Evolutionary conservation across 1,140 invertebrate species (phyloP).

Genomic region (Philopotamus ludificatus): DNA sequence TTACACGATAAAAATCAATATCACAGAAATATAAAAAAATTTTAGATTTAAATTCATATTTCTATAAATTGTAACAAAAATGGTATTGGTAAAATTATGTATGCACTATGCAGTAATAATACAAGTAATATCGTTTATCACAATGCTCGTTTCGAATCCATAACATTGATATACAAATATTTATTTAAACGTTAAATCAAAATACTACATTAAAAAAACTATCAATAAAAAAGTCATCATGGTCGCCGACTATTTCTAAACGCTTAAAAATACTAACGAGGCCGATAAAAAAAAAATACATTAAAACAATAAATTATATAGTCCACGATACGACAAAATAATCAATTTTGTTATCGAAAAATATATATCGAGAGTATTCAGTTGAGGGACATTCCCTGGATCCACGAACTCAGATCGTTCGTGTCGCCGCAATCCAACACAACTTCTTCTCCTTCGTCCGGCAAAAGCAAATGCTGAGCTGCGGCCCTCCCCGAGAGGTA

Average conservation of each 20-base stretch:
- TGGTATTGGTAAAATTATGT: no score
- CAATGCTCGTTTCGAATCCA: background rate
- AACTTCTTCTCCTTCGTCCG: conserved; percentile 61
- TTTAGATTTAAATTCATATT: no score
- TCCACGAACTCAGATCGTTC: conserved; percentile 80
- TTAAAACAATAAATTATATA: no score
- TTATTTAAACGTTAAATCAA: background rate
- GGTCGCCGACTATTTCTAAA: no score
- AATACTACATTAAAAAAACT: no score
- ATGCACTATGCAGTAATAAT: background rate
- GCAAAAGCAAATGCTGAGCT: conserved; percentile 72
- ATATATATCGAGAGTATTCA: conserved; percentile 8
- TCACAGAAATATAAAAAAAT: no score
- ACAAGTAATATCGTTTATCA: background rate
- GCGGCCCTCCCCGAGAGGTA: conserved; percentile 86
- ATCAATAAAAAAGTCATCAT: no score
- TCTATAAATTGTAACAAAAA: no score
- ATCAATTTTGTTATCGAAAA: background rate
- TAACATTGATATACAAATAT: background rate
- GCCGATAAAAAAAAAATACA: background rate
- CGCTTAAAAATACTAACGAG: no score
- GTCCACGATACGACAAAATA: no score
- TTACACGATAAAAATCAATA: no score
- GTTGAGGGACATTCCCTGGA: conserved; percentile 68
- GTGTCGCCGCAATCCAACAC: conserved; percentile 67